Percentiles rank a stretch among this genome's conserved stretches.
phyloP scores from a whole-genome alignment of 2,113 vertebrate species.

The Anhinga rufa region DNA sequence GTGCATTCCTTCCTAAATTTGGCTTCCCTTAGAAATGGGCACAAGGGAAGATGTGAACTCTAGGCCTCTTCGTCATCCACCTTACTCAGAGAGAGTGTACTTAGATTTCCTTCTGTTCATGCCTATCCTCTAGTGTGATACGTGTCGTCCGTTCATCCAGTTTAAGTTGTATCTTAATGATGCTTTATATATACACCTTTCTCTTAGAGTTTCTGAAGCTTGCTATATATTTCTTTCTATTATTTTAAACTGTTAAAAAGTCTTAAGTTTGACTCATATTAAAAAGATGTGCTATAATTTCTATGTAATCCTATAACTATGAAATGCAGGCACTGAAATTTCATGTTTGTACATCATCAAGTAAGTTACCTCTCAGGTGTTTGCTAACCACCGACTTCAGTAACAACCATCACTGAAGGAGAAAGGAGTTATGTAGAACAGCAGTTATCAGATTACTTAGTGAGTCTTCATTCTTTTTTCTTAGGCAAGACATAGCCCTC shows the following conservation, averaged over 20 bases:
- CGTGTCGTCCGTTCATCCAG: not conserved
- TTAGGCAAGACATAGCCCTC: not conserved
- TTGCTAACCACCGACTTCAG: not conserved
- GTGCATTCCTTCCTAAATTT: conserved; percentile 84
- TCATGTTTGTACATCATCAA: not conserved
- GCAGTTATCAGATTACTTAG: not conserved
- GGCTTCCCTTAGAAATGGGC: conserved; percentile 70
- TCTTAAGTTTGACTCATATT: not conserved
- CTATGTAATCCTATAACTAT: not conserved
- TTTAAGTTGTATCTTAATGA: not conserved
- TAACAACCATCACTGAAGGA: not conserved
- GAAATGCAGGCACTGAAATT: not conserved
- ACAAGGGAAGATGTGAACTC: conserved; percentile 31
- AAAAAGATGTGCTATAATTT: not conserved
- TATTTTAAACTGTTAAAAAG: not conserved
- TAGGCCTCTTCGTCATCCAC: not conserved
- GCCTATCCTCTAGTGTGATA: not conserved
- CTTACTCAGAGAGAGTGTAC: conserved; percentile 14
- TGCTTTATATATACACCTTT: not conserved
- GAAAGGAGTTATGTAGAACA: not conserved
- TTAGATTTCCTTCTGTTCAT: conserved; percentile 11
- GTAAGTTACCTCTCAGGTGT: not conserved
- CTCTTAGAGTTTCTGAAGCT: not conserved
- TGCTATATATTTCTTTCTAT: not conserved
- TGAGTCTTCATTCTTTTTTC: not conserved